Conservation (phyloP, 2,888 invertebrate species). For the Oligia latruncula region DNA sequence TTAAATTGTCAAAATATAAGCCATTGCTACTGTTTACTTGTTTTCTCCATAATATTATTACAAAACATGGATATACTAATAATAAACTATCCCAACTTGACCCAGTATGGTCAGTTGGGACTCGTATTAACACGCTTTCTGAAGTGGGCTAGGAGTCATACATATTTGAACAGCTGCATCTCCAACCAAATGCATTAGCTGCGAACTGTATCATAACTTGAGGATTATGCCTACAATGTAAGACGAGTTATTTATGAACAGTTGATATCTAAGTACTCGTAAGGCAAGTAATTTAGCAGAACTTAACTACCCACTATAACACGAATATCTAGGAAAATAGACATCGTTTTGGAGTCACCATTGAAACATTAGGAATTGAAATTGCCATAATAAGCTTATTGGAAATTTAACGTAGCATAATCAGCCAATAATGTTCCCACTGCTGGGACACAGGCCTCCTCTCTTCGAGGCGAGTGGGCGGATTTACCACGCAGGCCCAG, state of each 20-base stretch:
- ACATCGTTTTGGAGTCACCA: not conserved
- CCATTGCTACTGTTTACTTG: too few relatives aligned
- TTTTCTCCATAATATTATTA: not conserved
- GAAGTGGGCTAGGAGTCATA: slow-evolving; percentile 36
- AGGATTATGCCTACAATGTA: slow-evolving; percentile 18
- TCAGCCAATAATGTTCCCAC: not conserved
- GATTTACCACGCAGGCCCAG: not conserved
- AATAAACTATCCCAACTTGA: slow-evolving; percentile 29
- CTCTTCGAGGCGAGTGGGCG: not conserved
- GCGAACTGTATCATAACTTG: slow-evolving; percentile 4
- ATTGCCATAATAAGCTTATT: not conserved
- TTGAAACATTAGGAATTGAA: not conserved
- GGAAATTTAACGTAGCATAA: not conserved
- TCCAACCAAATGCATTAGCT: slow-evolving; percentile 36
- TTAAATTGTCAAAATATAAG: too few relatives aligned
- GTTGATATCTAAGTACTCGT: not conserved
- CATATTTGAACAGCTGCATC: slow-evolving; percentile 53
- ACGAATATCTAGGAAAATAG: not conserved
- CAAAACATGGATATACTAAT: not conserved
- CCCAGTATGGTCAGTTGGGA: slow-evolving; percentile 40
- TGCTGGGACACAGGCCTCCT: not conserved
- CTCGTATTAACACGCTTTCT: slow-evolving; percentile 40
- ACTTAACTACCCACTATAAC: not conserved
- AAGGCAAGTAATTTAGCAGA: not conserved
- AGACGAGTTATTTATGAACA: not conserved